These are phyloP conservation scores for Mycteria americana DNA, from an alignment of 2,797 vertebrate genomes.

Conservation along the genomic window DNA sequence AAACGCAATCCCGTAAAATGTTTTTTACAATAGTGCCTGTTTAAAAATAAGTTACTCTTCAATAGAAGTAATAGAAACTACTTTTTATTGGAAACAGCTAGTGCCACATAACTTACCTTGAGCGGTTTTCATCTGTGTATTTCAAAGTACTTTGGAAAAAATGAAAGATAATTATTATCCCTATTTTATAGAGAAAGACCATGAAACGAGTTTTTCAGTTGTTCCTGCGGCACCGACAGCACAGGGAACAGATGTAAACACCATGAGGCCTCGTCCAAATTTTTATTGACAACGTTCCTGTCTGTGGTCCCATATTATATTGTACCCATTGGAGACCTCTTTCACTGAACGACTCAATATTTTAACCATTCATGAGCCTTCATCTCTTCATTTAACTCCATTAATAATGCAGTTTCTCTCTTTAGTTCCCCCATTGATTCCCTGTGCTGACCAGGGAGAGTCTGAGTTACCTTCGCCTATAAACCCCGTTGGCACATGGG, in stretches of 20 bases:
- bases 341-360: not conserved
- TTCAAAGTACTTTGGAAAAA: not conserved
- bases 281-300: not conserved
- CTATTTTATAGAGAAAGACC: not conserved
- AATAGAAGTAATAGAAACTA: not conserved
- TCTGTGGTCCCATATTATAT: not conserved
- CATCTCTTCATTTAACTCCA: not conserved
- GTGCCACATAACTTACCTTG: not conserved
- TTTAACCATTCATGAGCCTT: not conserved
- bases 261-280: not conserved
- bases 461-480: not conserved
- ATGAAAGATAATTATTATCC: not conserved
- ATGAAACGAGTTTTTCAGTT: not conserved
- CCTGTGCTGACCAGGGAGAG: not conserved
- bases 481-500: not conserved
- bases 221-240: not conserved
- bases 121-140: not conserved
- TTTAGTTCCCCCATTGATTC: not conserved
- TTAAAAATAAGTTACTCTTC: not conserved
- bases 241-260: not conserved
- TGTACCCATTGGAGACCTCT: not conserved
- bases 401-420: not conserved
- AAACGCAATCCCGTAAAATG: not conserved
- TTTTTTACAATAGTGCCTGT: not conserved
- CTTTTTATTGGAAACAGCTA: not conserved